Evolutionary conservation across 2,113 vertebrate genomes (phyloP).

Genomic region (Parotia lawesii): DNA sequence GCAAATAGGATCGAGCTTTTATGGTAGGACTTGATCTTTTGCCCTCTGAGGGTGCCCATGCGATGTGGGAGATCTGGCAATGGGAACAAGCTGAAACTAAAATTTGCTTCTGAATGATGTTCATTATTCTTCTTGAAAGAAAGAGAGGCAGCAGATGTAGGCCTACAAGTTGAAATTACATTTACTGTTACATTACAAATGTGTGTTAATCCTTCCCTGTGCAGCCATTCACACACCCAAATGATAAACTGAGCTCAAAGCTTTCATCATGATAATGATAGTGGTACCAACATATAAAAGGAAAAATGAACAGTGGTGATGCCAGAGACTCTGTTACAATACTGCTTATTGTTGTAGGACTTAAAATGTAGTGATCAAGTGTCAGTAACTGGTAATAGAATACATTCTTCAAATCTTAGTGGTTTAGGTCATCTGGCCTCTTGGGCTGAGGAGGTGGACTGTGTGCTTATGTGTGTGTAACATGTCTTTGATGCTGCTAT

Average conservation of each 20-base stretch:
- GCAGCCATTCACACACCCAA: background rate
- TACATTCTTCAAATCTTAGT: background rate
- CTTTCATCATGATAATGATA: background rate
- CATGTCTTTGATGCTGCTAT: background rate
- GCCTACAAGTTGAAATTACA: background rate
- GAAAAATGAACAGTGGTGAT: background rate
- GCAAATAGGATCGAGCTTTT: background rate
- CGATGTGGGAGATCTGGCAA: background rate
- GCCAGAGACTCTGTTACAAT: background rate
- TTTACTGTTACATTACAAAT: constrained; percentile 18
- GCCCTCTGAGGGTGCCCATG: background rate
- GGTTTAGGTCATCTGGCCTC: background rate
- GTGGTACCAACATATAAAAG: background rate
- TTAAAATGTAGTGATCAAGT: background rate
- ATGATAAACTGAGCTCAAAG: background rate
- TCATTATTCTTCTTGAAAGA: constrained; percentile 8
- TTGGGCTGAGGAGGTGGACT: background rate
- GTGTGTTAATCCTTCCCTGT: background rate
- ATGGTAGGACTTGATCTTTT: background rate
- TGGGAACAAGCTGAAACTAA: background rate
- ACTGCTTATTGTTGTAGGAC: background rate
- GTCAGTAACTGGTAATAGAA: background rate
- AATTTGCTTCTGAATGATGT: background rate
- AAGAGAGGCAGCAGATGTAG: background rate
- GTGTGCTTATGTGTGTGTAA: background rate